Percentiles rank a stretch among this genome's conserved stretches.
These are phyloP conservation scores for Heloderma charlesbogerti DNA, from an alignment of 2,113 vertebrate species.

Conservation along the genomic window DNA sequence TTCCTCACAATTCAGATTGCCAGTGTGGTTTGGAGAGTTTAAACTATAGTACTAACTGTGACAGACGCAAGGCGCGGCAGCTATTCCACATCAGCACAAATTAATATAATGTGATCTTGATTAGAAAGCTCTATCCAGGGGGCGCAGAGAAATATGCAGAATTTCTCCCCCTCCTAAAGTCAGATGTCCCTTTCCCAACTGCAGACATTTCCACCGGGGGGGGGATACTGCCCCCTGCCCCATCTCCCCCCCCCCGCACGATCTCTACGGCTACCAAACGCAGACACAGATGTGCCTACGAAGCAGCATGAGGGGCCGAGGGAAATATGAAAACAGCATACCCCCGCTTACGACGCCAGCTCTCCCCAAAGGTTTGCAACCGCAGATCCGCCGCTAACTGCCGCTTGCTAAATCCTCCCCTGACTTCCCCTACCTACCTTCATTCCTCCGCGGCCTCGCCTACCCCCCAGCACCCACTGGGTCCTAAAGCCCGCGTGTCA, in stretches of 20 bases:
- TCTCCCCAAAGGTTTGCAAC: neutral
- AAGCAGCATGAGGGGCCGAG: neutral
- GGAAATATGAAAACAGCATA: neutral
- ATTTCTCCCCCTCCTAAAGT: neutral
- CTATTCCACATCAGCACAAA: neutral
- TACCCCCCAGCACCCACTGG: neutral
- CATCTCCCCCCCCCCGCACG: neutral
- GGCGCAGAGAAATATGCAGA: neutral
- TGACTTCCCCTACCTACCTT: neutral
- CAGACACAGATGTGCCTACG: neutral
- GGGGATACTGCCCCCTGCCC: no score
- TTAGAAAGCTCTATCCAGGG: neutral
- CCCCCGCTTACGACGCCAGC: no score
- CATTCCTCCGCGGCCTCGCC: neutral
- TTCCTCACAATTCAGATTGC: neutral
- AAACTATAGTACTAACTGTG: neutral
- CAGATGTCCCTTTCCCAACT: neutral
- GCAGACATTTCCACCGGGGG: neutral
- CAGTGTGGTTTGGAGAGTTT: neutral
- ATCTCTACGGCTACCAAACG: neutral
- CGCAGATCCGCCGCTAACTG: rapidly evolving
- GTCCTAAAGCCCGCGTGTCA: conserved; percentile 19
- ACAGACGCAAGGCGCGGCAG: no score
- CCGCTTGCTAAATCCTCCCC: neutral
- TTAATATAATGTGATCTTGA: neutral